Base-by-base conservation (phyloP, 2,797 vertebrate genomes). In the Hylomyscus alleni region DNA sequence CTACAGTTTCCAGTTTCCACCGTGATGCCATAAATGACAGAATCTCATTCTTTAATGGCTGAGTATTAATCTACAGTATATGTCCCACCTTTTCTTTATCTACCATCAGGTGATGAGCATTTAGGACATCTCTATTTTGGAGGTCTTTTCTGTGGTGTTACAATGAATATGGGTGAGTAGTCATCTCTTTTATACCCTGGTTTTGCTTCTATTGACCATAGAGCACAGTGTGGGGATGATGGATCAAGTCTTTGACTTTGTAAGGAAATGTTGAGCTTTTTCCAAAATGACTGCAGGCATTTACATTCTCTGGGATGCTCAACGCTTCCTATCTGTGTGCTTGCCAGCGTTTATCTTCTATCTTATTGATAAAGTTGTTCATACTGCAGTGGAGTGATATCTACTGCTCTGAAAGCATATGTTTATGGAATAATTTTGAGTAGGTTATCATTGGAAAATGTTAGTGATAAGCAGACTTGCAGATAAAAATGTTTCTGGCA, bases 111-210 rank as follows among this genome's bases (percentile, higher is more conserved):
- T 6, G 15, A 77, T 58, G 24, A 65, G 29, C 73, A 47, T 40
- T 31, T 7, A 56, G 44, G 17, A 12, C 6, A 13, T 52, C 29
- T 56, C 37, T 6, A 4, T 31, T 19, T 84, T 24, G 31, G 31
- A 22, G 26, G 6, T 37, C 7, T 17, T 56, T 50, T 34, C 11
- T 7, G 29, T 11, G 3, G 15, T 22, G 0, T 6, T 47, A 6
- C 11, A 1, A 6, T 3, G 9, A 67, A 22, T 22, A 29, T 0
- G 12, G 44, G 34, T 7, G 6, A n/a, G 29, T 20, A 14, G 8
- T 11, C 0, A 0, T 44, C 17, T 29, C 19, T 40, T 47, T 8
- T 31, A n/a, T 17, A 5, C 10, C 8, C 31, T 37, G 50, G 12
- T 10, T n/a, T 90, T 22, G 3, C 22, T 40, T 34, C 77, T n/a